Conservation (phyloP, 2,797 vertebrate species). For the Danio albolineatus region DNA sequence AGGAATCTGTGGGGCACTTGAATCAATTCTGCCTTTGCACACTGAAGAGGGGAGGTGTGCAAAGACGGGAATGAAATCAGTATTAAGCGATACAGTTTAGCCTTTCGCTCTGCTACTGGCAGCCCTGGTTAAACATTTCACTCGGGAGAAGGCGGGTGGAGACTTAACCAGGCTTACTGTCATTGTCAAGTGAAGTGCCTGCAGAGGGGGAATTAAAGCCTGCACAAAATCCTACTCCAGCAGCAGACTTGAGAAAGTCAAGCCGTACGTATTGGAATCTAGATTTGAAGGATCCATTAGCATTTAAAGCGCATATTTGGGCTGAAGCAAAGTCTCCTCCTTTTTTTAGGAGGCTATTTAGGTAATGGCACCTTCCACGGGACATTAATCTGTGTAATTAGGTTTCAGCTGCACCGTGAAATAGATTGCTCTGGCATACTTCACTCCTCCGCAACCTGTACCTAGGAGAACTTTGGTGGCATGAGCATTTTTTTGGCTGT, state of each 20-base stretch:
- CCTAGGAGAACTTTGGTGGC: constrained; percentile 39
- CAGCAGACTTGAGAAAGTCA: constrained; percentile 55
- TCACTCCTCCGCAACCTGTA: constrained; percentile 47
- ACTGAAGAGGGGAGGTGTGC: constrained; percentile 8
- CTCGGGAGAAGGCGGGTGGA: constrained; percentile 50
- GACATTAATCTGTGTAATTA: constrained; percentile 81
- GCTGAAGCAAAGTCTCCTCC: constrained; percentile 52
- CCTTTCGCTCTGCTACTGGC: constrained; percentile 59
- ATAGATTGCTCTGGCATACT: constrained; percentile 58
- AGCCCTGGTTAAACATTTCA: constrained; percentile 56
- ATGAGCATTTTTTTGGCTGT: constrained; percentile 25
- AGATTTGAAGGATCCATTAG: constrained; percentile 57
- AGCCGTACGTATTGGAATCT: constrained; percentile 48
- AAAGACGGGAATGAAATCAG: background rate
- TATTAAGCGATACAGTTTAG: constrained; percentile 23
- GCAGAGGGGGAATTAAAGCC: constrained; percentile 64
- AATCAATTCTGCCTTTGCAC: constrained; percentile 13
- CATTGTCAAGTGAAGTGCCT: constrained; percentile 63
- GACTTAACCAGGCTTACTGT: constrained; percentile 61
- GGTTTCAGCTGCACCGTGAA: constrained; percentile 60
- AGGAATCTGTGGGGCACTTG: background rate
- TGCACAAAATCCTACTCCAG: constrained; percentile 62
- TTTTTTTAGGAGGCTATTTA: constrained; percentile 64
- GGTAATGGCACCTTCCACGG: constrained; percentile 72
- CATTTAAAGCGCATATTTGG: constrained; percentile 61